Conservation (phyloP, 2,888 invertebrate genomes). For the Caenorhabditis plicata region DNA sequence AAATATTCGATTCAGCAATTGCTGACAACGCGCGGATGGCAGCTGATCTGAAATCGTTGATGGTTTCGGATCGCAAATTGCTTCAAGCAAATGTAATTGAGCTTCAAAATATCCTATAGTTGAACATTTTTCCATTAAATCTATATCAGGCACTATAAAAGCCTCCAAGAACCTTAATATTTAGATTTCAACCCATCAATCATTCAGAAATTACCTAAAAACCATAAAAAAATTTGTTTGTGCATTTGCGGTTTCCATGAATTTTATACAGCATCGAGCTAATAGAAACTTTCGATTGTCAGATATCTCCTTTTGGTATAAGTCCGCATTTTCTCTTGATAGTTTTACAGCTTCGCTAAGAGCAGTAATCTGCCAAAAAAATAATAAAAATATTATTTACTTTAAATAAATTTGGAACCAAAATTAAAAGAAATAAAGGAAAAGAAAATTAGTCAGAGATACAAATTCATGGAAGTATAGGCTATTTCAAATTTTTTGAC, state of each 20-base stretch:
- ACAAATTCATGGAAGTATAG: no score
- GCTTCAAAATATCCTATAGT: conserved; percentile 15
- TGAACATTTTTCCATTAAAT: conserved; percentile 2
- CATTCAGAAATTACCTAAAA: conserved; percentile 8
- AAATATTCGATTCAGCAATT: conserved; percentile 16
- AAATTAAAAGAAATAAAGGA: no score
- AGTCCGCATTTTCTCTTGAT: neutral
- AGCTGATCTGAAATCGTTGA: neutral
- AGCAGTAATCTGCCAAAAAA: neutral
- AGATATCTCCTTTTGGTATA: neutral
- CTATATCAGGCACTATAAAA: conserved; percentile 2
- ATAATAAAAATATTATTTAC: neutral
- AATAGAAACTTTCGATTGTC: conserved; percentile 7
- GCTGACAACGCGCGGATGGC: conserved; percentile 5
- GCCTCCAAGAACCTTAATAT: conserved; percentile 17
- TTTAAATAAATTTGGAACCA: no score
- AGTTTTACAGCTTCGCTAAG: neutral
- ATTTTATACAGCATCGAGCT: conserved; percentile 14
- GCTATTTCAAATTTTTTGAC: no score
- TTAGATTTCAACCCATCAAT: neutral
- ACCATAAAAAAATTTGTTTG: conserved; percentile 22
- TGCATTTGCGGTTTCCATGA: conserved; percentile 10
- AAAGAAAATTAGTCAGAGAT: no score
- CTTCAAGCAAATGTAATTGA: conserved; percentile 13
- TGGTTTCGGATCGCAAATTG: neutral